These are phyloP conservation scores for Saccopteryx leptura DNA, from an alignment of 2,113 vertebrate genomes.

Conservation along the genomic window DNA sequence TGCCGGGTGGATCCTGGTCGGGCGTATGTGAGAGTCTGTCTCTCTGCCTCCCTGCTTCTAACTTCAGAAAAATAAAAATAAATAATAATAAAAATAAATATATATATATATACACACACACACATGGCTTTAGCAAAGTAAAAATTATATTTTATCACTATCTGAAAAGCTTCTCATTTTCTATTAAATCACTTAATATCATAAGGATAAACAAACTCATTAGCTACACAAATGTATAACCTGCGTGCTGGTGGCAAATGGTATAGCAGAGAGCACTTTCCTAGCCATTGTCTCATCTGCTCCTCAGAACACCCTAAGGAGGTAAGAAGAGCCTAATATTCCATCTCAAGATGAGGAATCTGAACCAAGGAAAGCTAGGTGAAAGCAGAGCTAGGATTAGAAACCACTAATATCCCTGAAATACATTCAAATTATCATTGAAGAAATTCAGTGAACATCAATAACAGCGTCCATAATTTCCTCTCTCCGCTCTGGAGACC, in stretches of 20 bases:
- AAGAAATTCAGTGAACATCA: slow-evolving; percentile 40
- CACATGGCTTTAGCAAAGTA: not conserved
- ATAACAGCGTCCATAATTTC: not conserved
- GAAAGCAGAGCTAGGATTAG: slow-evolving; percentile 4
- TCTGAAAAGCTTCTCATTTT: slow-evolving; percentile 37
- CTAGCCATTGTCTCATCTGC: not conserved
- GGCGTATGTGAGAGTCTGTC: too few species aligned
- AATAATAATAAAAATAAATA: too few species aligned
- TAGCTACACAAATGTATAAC: slow-evolving; percentile 11
- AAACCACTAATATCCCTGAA: not conserved
- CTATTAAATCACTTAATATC: slow-evolving; percentile 13
- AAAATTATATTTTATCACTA: slow-evolving; percentile 29
- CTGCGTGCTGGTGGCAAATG: not conserved
- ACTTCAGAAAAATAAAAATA: too few species aligned
- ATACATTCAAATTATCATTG: not conserved
- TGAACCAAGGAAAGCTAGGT: slow-evolving; percentile 12
- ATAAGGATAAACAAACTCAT: not conserved
- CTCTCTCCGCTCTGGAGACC: slow-evolving; percentile 29
- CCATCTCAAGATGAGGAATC: slow-evolving; percentile 64
- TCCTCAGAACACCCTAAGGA: slow-evolving; percentile 15
- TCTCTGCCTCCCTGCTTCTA: too few species aligned
- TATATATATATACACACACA: too few species aligned
- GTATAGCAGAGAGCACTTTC: not conserved
- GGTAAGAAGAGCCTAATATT: not conserved
- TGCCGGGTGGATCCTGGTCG: too few species aligned